Base-by-base conservation (phyloP, 1,140 invertebrate genomes). In the Cheumatopsyche charites region DNA sequence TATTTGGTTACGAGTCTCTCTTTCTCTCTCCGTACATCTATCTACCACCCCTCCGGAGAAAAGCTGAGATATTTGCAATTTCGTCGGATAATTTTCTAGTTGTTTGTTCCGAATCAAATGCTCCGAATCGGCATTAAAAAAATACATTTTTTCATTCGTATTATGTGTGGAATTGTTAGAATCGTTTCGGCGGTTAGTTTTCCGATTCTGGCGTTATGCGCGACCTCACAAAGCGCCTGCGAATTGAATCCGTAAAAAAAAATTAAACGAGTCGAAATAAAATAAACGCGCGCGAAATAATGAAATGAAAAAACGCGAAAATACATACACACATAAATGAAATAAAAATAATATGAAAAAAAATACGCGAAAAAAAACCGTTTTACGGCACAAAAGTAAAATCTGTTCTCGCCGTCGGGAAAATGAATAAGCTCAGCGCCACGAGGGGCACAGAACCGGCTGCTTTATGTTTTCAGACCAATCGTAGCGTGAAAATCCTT, bases 401-500 rank as follows among this genome's bases (percentile, higher is more conserved):
- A 68, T 68, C 66, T 43, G 66, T 68, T 68, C 43, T 68, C 23
- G 47, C 66, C 66, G 45, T 26, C 15, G 47, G 45, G 25, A 68
- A 68, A 55, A 68, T 68, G 66, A 68, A 68, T 68, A 68, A 68
- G 41, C 63, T 41, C 62, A 36, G 55, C 41, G 23, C 62, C 62
- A 21, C 41, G 63, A 43, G 55, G 41, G 63, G 63, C 23, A 66
- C 43, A 66, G 23, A 66, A 68, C 45, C 47, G 66, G 66, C 12
- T 42, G 66, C 47, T 66, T 66, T 66, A 47, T 55, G 66, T 68
- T 55, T 66, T 68, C 43, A 45, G 42, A 68, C 23, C 66, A 68
- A 68, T 68, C 43, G 66, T 68, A 68, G 66, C 66, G 66, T 68
- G 66, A 68, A 68, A 68, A 68, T 68, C 36, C 66, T 58, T 55